Conservation (phyloP, 2,888 invertebrate genomes). For the Dicranocentrus wangi region DNA sequence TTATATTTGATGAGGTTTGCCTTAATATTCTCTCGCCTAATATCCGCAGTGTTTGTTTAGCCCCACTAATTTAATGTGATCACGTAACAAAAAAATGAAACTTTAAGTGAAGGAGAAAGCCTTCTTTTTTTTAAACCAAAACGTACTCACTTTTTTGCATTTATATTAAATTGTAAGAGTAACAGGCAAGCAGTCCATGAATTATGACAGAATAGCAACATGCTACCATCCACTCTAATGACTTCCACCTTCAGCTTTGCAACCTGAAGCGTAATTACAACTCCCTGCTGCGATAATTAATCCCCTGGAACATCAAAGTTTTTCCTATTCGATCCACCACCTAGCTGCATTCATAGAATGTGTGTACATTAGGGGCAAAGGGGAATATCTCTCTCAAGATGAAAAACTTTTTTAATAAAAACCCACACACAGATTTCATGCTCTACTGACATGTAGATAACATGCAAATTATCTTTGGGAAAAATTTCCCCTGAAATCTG, state of each 20-base stretch:
- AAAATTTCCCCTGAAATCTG: conserved; percentile 2
- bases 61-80: background rate
- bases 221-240: background rate
- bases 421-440: conserved; percentile 39
- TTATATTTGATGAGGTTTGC: conserved; percentile 1
- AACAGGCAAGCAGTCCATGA: background rate
- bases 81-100: background rate
- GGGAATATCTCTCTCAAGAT: background rate
- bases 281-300: conserved; percentile 31
- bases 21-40: background rate
- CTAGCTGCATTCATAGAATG: background rate
- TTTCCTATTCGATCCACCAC: background rate
- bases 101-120: conserved; percentile 1
- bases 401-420: conserved; percentile 56
- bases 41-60: background rate
- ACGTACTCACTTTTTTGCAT: background rate
- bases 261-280: background rate
- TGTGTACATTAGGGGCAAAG: background rate
- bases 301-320: conserved; percentile 11
- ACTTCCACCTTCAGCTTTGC: background rate
- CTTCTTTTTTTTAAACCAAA: background rate
- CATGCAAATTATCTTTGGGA: conserved; percentile 44
- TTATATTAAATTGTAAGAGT: conserved; percentile 17
- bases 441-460: conserved; percentile 53
- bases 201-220: background rate